phyloP scores from a whole-genome alignment of 2,113 vertebrate species.

The Jaculus jaculus region DNA sequence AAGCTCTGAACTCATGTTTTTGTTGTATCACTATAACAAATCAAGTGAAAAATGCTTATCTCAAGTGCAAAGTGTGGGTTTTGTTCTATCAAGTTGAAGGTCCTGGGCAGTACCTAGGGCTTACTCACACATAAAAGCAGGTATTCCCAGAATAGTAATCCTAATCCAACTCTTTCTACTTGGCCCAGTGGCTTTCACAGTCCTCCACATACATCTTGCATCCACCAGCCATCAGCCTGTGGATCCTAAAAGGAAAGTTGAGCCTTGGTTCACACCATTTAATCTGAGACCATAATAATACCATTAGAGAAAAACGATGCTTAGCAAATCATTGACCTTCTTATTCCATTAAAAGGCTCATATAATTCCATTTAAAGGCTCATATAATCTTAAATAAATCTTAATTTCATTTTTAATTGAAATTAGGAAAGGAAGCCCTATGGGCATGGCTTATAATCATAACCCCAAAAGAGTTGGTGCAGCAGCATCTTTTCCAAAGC shows the following conservation, averaged over 20 bases:
- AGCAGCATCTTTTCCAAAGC: conserved; percentile 16
- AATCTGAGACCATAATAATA: not conserved
- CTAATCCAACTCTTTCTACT: fast-evolving
- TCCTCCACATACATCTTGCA: not conserved
- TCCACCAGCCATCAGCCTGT: not conserved
- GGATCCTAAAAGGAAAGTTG: not conserved
- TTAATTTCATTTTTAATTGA: conserved; percentile 71
- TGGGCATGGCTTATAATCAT: not conserved
- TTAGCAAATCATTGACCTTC: conserved; percentile 54
- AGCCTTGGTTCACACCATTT: not conserved
- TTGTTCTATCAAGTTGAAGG: not conserved
- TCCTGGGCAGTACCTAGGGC: not conserved
- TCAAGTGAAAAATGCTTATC: conserved; percentile 14
- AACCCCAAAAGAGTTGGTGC: not conserved
- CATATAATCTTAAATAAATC: conserved; percentile 51
- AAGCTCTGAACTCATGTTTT: not conserved
- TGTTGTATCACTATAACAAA: conserved; percentile 29
- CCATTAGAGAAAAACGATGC: conserved; percentile 19
- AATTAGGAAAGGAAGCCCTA: not conserved
- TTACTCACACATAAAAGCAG: not conserved
- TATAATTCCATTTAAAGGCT: conserved; percentile 40
- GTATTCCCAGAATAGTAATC: fast-evolving
- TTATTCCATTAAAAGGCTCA: conserved; percentile 32
- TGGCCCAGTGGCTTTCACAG: too few relatives aligned
- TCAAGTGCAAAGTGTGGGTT: not conserved